These are phyloP conservation scores for Balaeniceps rex DNA, from an alignment of 2,113 vertebrate genomes.

Conservation along the genomic window DNA sequence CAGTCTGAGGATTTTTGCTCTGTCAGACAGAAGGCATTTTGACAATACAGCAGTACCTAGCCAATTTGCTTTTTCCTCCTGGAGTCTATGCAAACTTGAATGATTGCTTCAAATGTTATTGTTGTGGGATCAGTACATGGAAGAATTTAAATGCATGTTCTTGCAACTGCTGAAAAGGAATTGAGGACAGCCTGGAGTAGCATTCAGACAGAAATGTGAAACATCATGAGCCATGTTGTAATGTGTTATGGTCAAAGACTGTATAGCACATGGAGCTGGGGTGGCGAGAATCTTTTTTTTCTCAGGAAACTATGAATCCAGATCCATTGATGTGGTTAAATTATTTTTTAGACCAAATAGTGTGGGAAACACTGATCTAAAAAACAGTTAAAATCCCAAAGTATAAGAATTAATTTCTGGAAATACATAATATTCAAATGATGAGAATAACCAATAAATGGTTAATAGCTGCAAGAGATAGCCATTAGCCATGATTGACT, in stretches of 20 bases:
- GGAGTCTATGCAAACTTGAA: neutral
- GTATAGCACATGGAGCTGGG: neutral
- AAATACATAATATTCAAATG: neutral
- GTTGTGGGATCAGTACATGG: neutral
- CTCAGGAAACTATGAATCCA: neutral
- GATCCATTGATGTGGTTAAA: neutral
- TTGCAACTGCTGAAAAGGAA: neutral
- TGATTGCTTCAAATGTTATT: neutral
- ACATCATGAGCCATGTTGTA: neutral
- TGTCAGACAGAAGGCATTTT: neutral
- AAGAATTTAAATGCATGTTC: neutral
- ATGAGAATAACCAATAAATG: neutral
- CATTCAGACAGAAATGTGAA: neutral
- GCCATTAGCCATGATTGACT: neutral
- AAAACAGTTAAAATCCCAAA: neutral
- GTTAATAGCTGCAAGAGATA: neutral
- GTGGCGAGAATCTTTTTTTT: accelerated
- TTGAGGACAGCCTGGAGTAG: neutral
- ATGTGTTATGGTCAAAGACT: neutral
- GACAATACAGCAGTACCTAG: neutral
- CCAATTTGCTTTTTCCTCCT: neutral
- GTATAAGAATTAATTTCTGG: neutral
- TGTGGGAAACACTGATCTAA: neutral
- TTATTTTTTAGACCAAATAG: neutral
- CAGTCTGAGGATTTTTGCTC: neutral